Evolutionary conservation across 2,797 vertebrate species (phyloP), one percentile per base, ranked within the genome.

Genomic region (Gambelia wislizenii): DNA sequence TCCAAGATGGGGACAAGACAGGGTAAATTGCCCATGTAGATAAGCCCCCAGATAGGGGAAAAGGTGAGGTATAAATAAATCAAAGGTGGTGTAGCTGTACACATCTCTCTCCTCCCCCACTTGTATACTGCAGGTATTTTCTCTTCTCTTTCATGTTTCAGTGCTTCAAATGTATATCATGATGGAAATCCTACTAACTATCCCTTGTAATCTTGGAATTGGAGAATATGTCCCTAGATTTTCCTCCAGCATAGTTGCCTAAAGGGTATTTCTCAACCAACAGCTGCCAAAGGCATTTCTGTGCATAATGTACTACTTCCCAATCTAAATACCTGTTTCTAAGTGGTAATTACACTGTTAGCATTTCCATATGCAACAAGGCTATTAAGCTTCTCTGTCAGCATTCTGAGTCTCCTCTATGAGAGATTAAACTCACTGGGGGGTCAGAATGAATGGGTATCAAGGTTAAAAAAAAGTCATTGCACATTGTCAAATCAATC

Each of bases 261-360:
- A 42, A 76, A 27, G 80, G 92, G 89, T 88, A 92, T 84, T 67
- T 92, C 82, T 89, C 86, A 91, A 42, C 70, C 91, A 86, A 90
- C 92, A 92, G 83, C 92, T 93, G 90, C 64, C 67, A 92, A 85
- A 44, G 84, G 94, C 89, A 85, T 89, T 91, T 82, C 72, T 87
- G 47, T 61, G 49, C 69, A 22, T 30, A 92, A 91, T 56, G 16
- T 36, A 67, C 89, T 89, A 49, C 93, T 94, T 67, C 86, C 89
- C 77, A 79, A 79, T 94, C 94, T 89, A 95, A 93, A 89, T 87
- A 1, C 81, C 87, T 83, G 76, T 87, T 94, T 94, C 84, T 86
- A 91, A 90, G 89, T 86, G 89, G 79, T 92, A 92, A 95, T 94
- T 94, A 94, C 78, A 85, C 36, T 59, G 90, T 89, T 89, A 92